Base-by-base conservation (phyloP, 2,113 vertebrate genomes). In the Charina bottae region DNA sequence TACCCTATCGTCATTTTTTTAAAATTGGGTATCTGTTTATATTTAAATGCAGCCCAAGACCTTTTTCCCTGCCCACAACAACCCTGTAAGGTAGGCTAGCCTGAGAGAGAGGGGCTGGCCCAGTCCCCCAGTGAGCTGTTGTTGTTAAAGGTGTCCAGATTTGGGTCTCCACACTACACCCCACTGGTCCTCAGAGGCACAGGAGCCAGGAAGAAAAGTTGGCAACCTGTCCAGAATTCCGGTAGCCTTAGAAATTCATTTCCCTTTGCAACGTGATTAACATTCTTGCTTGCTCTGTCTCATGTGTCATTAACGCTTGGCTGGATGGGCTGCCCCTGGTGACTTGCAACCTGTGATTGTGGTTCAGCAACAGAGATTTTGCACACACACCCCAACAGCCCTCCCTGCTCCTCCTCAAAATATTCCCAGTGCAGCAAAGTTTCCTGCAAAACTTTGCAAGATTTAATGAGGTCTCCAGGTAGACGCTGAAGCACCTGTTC, bases 381-480 rank as follows among this genome's bases (percentile, higher is more conserved):
- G 17, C 7, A 19, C 33, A 12, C 62, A 12, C 3, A 13, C 15
- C 12, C 62, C 3, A 9, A 64, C 10, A 33, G 9, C 1, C 6
- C 54, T 19, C 4, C 26, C 26, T 0, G 23, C 33, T 1, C 1
- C 59, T 42, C 49, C 54, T 21, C 21, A 53, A 83, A 92, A 92
- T 37, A 88, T 55, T 56, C 91, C 91, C 87, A 92, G 28, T 0
- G 87, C 6, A 6, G 42, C 56, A 84, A 92, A 92, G 91, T 92
- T 92, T 92, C 46, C 23, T 54, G 13, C 88, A 46, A 84, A 92
- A 78, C 72, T 91, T 92, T 37, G 23, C 42, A 54, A 10, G 85
- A 64, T 54, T 62, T 92, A 92, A 92, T 89, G 91, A 92, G 87
- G 87, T 78, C 87, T 33, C 91, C 6, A 46, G 59, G 19, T 49